Conservation (phyloP, 2,888 invertebrate species). For the Xestia c-nigrum region DNA sequence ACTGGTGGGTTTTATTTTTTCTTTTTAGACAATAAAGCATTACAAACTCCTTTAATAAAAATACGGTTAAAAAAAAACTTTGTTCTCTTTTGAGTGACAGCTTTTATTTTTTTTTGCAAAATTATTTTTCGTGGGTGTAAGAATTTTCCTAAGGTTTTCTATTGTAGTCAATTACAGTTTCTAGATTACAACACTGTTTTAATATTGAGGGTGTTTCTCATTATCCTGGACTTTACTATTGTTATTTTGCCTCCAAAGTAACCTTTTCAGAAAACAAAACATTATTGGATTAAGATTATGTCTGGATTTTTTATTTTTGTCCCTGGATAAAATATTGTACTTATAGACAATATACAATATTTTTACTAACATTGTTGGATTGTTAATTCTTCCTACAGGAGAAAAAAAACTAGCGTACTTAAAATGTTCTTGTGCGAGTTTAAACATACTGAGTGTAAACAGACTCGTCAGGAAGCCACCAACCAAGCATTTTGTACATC, state of each 20-base stretch:
- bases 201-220: background rate
- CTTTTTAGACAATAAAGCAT: conserved; percentile 4
- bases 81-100: conserved; percentile 26
- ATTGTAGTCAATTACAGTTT: conserved; percentile 10
- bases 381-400: background rate
- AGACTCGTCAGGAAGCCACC: too few species aligned
- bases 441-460: too few species aligned
- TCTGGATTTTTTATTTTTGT: background rate
- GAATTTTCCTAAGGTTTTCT: background rate
- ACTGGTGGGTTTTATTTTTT: conserved; percentile 10
- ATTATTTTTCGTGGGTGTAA: background rate
- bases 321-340: too few species aligned
- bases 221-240: background rate
- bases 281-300: background rate
- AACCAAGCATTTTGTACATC: too few species aligned
- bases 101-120: background rate
- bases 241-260: background rate
- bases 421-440: background rate
- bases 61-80: conserved; percentile 14
- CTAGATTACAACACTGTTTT: background rate
- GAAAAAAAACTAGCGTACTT: background rate
- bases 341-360: too few species aligned
- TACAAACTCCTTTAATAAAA: conserved; percentile 8
- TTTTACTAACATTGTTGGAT: background rate
- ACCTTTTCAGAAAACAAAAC: background rate